Percentiles rank a stretch among this genome's conserved stretches.
Evolutionary conservation across 2,797 vertebrate species (phyloP).

Genomic region (Trachurus trachurus): DNA sequence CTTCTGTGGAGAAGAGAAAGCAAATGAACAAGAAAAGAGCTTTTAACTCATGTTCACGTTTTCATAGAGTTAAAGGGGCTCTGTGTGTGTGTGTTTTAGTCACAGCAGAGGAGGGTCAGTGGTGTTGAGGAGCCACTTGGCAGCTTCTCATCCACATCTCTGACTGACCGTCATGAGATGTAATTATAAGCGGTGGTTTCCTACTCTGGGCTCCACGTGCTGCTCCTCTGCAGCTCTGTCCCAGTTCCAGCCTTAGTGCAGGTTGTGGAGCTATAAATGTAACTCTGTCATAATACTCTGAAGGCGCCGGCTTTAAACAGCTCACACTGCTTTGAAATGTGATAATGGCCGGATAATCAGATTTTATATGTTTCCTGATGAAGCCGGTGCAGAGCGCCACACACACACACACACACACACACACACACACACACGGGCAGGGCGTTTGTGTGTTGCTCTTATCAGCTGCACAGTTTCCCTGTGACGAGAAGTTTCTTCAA

Average conservation of each 20-base stretch:
- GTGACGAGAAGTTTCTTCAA: background rate
- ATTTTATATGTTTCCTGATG: background rate
- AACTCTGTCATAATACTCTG: background rate
- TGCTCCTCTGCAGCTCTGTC: background rate
- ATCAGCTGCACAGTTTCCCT: background rate
- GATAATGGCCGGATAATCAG: background rate
- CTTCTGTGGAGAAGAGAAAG: no score
- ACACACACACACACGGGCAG: no score
- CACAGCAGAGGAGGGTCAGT: background rate
- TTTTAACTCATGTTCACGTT: background rate
- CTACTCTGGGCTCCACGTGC: background rate
- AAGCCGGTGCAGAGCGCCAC: background rate
- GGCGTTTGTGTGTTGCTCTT: background rate
- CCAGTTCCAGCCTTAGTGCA: background rate
- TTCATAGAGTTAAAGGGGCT: background rate
- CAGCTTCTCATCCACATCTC: background rate
- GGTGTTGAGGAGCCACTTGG: constrained; percentile 1
- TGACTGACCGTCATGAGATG: background rate
- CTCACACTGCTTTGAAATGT: background rate
- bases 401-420: no score
- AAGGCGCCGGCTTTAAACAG: background rate
- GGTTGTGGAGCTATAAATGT: background rate
- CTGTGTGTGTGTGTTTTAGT: background rate
- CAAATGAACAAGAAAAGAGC: no score
- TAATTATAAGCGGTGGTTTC: constrained; percentile 8